A percentile compares a stretch with the other conserved stretches of the same genome.
phyloP scores from a whole-genome alignment of 2,888 invertebrate species.

The Orthosia gracilis region DNA sequence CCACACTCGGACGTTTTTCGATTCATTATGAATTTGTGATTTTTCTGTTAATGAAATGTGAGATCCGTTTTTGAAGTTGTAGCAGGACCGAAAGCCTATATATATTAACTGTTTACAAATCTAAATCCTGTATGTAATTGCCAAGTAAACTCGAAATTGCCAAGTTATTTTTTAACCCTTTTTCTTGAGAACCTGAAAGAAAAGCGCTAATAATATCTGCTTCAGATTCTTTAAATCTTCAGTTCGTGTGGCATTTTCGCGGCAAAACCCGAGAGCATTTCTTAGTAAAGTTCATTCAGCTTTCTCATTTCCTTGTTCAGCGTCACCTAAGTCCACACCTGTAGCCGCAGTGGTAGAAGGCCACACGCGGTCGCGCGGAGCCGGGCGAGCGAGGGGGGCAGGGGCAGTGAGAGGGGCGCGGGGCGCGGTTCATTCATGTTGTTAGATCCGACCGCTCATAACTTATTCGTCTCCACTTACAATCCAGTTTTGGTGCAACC shows the following conservation, averaged over 20 bases:
- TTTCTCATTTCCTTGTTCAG: conserved; percentile 28
- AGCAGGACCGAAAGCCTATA: neutral
- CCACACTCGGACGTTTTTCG: conserved; percentile 66
- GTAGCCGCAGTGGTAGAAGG: conserved; percentile 81
- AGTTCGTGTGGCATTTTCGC: neutral
- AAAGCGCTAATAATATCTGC: neutral
- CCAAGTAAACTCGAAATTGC: no score
- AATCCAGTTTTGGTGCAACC: conserved; percentile 83
- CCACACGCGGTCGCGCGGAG: conserved; percentile 85
- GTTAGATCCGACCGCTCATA: conserved; percentile 90
- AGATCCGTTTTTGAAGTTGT: neutral
- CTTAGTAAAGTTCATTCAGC: conserved; percentile 4
- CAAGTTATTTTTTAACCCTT: neutral
- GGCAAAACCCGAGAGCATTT: accelerated
- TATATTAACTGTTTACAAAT: neutral
- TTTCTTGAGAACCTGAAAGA: neutral
- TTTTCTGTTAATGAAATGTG: neutral
- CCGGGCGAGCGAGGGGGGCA: conserved; percentile 67
- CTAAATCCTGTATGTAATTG: no score
- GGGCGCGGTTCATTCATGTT: conserved; percentile 90
- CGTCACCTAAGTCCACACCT: conserved; percentile 77
- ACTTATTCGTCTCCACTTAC: conserved; percentile 86
- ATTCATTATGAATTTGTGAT: conserved; percentile 46
- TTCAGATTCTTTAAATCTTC: neutral
- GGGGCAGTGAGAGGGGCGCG: conserved; percentile 71